These are phyloP conservation scores for Lasioglossum calceatum DNA, from an alignment of 2,888 invertebrate species.

Conservation along the genomic window DNA sequence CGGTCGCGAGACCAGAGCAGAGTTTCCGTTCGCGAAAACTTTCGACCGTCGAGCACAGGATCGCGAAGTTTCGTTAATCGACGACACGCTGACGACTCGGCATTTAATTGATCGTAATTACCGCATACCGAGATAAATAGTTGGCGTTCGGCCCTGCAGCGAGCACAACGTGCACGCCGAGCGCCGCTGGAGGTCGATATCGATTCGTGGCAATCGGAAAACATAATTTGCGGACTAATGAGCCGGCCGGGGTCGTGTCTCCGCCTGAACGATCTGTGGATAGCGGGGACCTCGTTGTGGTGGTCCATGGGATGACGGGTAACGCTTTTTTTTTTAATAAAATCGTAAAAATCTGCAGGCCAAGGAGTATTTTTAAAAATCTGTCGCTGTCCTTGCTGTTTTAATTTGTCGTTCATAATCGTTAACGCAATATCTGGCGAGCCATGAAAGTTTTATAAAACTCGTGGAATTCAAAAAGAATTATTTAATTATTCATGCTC, in stretches of 20 bases:
- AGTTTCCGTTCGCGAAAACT: slow-evolving; percentile 22
- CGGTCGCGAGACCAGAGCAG: not conserved
- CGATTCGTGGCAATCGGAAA: slow-evolving; percentile 68
- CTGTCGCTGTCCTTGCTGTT: not conserved
- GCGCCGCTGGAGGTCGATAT: slow-evolving; percentile 62
- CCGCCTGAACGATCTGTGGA: slow-evolving; percentile 34
- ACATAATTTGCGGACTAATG: slow-evolving; percentile 69
- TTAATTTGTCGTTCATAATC: not conserved
- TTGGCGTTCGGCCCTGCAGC: slow-evolving; percentile 34
- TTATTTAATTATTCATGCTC: not conserved
- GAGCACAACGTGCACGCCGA: slow-evolving; percentile 9
- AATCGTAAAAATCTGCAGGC: slow-evolving; percentile 29
- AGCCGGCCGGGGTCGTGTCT: slow-evolving; percentile 57
- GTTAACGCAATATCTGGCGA: not conserved
- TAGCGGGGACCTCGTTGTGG: slow-evolving; percentile 37
- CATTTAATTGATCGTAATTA: slow-evolving; percentile 73
- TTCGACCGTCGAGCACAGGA: not conserved
- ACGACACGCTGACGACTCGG: slow-evolving; percentile 35
- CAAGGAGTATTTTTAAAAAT: not conserved
- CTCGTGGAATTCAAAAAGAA: not conserved
- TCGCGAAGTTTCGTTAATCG: slow-evolving; percentile 54
- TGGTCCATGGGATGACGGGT: slow-evolving; percentile 31
- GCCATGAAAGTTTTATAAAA: not conserved
- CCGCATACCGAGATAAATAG: slow-evolving; percentile 66
- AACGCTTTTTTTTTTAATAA: slow-evolving; percentile 28